A percentile compares a stretch with the other conserved stretches of the same genome.
Evolutionary conservation across 2,888 invertebrate species (phyloP).

Genomic region (Thymelicus lineola): DNA sequence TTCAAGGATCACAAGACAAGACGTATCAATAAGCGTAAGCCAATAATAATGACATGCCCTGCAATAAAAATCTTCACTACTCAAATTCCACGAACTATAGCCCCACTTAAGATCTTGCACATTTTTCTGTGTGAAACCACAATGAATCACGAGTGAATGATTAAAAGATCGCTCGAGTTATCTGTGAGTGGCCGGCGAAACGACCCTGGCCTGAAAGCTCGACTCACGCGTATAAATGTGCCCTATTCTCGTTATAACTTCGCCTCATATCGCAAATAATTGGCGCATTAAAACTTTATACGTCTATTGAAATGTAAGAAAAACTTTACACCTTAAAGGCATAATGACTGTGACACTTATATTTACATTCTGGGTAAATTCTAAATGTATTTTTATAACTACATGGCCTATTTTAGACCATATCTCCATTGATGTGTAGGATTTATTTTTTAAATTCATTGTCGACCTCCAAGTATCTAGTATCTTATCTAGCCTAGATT

Average conservation of each 20-base stretch:
- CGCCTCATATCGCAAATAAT: neutral
- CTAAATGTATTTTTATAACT: no score
- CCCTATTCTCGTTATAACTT: constrained; percentile 19
- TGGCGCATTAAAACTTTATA: neutral
- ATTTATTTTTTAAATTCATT: neutral
- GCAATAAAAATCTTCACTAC: neutral
- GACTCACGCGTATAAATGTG: constrained; percentile 19
- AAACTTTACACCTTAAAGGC: no score
- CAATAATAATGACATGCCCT: no score
- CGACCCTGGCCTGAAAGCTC: constrained; percentile 35
- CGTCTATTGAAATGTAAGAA: no score
- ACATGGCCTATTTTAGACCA: no score
- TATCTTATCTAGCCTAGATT: neutral
- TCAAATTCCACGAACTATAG: neutral
- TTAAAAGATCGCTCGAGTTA: constrained; percentile 35
- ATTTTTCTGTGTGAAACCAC: constrained; percentile 28
- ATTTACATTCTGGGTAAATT: no score
- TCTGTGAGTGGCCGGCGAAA: constrained; percentile 28
- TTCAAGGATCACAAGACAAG: no score
- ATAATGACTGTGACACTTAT: no score
- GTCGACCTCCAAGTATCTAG: neutral
- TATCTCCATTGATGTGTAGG: no score
- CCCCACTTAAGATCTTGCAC: constrained; percentile 10
- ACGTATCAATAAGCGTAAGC: no score
- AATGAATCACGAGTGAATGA: constrained; percentile 36